A percentile compares a stretch with the other conserved stretches of the same genome.
Evolutionary conservation across 2,797 vertebrate genomes (phyloP).

Genomic region (Phoeniculus purpureus): DNA sequence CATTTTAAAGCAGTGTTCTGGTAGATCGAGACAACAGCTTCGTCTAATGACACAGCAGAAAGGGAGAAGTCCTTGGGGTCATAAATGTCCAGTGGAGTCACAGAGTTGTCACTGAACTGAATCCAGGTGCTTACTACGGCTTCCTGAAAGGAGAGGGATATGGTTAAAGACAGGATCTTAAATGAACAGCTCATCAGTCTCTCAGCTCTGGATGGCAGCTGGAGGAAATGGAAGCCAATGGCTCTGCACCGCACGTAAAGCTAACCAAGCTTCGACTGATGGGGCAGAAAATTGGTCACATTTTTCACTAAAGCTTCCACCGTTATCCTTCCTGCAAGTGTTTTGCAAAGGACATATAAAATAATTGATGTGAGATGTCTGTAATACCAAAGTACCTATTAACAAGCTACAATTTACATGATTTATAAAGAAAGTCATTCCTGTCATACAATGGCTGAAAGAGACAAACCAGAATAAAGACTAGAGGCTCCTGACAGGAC

Average conservation of each 20-base stretch:
- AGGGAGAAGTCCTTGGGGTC: conserved; percentile 87
- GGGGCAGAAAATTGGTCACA: background rate
- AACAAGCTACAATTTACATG: background rate
- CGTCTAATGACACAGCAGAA: conserved; percentile 87
- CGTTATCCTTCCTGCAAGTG: background rate
- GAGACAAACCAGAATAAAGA: conserved; percentile 40
- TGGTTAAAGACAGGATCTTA: background rate
- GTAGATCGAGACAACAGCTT: conserved; percentile 83
- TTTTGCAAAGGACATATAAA: background rate
- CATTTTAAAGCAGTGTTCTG: conserved; percentile 79
- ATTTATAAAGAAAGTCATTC: conserved; percentile 1
- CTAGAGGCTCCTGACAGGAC: conserved; percentile 30
- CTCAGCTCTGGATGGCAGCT: background rate
- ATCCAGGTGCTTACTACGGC: conserved; percentile 93
- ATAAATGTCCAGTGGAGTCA: conserved; percentile 91
- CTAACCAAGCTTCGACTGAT: background rate
- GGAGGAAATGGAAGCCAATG: background rate
- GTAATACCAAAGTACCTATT: background rate
- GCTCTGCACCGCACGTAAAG: background rate
- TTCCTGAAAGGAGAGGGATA: conserved; percentile 82
- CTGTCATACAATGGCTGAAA: background rate
- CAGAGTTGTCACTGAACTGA: conserved; percentile 93
- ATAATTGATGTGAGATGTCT: background rate
- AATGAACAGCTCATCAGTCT: background rate
- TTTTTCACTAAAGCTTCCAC: background rate